Evolutionary conservation across 2,797 vertebrate species (phyloP).

Genomic region (Ptychadena robeensis): DNA sequence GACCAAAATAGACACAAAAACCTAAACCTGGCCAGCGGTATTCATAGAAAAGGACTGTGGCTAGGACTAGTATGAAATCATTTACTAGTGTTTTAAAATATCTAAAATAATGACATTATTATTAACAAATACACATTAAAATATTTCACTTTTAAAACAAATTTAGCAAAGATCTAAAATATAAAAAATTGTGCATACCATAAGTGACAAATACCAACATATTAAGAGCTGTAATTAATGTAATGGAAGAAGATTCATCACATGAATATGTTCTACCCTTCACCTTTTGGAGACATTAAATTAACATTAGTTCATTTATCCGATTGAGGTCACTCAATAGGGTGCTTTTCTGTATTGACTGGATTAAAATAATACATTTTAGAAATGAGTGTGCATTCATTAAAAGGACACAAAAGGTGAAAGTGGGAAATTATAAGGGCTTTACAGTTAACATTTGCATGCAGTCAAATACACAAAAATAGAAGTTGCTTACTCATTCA

Average conservation of each 20-base stretch:
- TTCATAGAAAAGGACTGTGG: not conserved
- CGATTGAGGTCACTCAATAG: conserved; percentile 28
- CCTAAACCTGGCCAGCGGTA: not conserved
- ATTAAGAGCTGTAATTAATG: not conserved
- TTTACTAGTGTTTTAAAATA: no score
- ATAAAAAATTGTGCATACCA: not conserved
- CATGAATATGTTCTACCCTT: conserved; percentile 1
- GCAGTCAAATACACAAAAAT: no score
- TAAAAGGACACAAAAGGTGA: conserved; percentile 22
- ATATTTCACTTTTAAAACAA: not conserved
- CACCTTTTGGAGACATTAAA: conserved; percentile 22
- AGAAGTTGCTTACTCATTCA: no score
- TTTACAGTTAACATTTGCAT: no score
- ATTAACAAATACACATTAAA: not conserved
- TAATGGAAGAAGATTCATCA: not conserved
- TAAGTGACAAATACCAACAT: not conserved
- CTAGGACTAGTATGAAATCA: no score
- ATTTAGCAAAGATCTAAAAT: not conserved
- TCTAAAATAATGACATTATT: no score
- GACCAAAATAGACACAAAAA: no score
- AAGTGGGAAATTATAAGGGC: no score
- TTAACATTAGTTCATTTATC: conserved; percentile 29
- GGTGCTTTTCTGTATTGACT: conserved; percentile 1
- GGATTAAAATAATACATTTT: conserved; percentile 2
- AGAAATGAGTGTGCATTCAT: conserved; percentile 12